phyloP scores from a whole-genome alignment of 1,140 invertebrate genomes.

The Lithobius niger region DNA sequence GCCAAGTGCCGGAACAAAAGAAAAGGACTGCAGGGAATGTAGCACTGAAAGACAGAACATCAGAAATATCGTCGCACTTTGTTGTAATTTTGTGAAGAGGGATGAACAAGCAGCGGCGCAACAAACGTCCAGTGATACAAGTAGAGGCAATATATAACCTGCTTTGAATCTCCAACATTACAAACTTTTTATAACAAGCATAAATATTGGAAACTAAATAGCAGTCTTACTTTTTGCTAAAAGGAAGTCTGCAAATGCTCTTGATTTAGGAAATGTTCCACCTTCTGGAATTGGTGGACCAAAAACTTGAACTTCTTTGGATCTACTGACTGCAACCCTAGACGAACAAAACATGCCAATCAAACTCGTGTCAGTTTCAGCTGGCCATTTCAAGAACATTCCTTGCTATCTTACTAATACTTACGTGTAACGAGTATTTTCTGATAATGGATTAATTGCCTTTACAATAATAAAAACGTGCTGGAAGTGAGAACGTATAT shows the following conservation, averaged over 20 bases:
- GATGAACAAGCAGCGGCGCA: no score
- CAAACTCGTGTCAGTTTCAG: no score
- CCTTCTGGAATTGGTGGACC: conserved; percentile 80
- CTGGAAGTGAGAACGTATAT: conserved; percentile 90
- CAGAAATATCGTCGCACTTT: no score
- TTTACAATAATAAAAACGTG: conserved; percentile 93
- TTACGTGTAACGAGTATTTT: conserved; percentile 68
- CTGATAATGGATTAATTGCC: conserved; percentile 78
- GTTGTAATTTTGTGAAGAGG: no score
- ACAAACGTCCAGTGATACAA: no score
- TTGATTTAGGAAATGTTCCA: conserved; percentile 70
- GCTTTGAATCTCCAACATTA: no score
- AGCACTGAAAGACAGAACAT: no score
- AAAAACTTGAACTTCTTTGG: conserved; percentile 90
- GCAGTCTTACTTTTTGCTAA: conserved; percentile 59
- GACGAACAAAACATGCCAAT: conserved; percentile 8
- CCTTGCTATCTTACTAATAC: conserved; percentile 12
- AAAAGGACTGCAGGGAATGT: no score
- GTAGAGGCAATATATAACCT: no score
- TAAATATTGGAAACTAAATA: neutral
- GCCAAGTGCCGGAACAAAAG: no score
- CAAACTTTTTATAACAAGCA: no score
- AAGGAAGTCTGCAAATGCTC: conserved; percentile 82
- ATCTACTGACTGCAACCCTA: conserved; percentile 79
- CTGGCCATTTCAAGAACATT: no score